phyloP scores from a whole-genome alignment of 2,797 vertebrate genomes.

The Stomatorhinus walkeri region DNA sequence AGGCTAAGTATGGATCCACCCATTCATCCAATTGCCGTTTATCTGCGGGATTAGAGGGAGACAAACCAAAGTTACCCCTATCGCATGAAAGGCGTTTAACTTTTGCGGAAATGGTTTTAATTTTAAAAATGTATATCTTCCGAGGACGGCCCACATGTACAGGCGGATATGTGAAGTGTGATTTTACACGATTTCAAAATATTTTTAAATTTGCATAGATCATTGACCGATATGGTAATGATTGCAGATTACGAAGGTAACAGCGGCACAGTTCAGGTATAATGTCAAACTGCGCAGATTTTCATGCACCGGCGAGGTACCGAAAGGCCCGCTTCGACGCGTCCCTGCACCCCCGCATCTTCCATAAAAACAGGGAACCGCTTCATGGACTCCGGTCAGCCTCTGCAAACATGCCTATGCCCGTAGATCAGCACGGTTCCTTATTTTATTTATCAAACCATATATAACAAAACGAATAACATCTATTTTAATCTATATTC shows the following conservation, averaged over 20 bases:
- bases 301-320: not conserved
- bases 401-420: not conserved
- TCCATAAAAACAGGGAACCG: not conserved
- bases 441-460: not conserved
- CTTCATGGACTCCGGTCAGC: not conserved
- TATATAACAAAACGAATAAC: not conserved
- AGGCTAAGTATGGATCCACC: not conserved
- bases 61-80: not conserved
- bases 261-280: not conserved
- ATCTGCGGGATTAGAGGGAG: not conserved
- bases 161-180: not conserved
- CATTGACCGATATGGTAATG: not conserved
- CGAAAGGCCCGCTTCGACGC: not conserved
- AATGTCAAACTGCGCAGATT: not conserved
- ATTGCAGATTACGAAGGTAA: not conserved
- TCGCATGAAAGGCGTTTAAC: not conserved
- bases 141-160: not conserved
- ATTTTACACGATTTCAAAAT: not conserved
- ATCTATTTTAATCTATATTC: not conserved
- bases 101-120: not conserved
- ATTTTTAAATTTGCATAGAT: not conserved
- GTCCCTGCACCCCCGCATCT: not conserved
- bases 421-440: not conserved
- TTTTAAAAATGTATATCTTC: not conserved
- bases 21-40: not conserved